A percentile compares a stretch with the other conserved stretches of the same genome.
Conservation (phyloP, 2,888 invertebrate species). For the Hypolimnas misippus region DNA sequence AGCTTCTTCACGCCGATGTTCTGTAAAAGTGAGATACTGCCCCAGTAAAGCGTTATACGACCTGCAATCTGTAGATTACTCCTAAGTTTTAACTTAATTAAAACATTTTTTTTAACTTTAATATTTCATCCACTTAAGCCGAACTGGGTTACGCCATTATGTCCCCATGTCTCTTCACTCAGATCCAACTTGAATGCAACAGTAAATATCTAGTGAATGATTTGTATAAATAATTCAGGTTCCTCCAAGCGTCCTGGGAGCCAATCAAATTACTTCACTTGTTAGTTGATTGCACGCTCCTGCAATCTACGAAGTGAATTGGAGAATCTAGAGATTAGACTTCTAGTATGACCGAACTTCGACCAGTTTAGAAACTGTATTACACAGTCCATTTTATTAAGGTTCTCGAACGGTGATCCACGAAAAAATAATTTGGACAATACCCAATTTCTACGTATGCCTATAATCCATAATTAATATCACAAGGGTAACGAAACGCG, state of each 20-base stretch:
- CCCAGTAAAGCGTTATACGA: too few relatives aligned
- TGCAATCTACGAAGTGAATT: slow-evolving; percentile 20
- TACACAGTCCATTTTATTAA: slow-evolving; percentile 9
- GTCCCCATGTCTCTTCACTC: slow-evolving; percentile 4
- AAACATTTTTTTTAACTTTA: too few relatives aligned
- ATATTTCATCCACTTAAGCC: background rate
- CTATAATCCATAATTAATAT: too few relatives aligned
- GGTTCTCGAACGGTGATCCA: background rate
- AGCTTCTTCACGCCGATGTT: too few relatives aligned
- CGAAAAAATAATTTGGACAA: background rate
- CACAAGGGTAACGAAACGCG: too few relatives aligned
- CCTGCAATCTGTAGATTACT: too few relatives aligned
- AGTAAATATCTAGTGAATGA: slow-evolving; percentile 49
- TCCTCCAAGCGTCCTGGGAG: slow-evolving; percentile 52
- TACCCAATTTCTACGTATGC: too few relatives aligned
- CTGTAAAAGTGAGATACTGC: too few relatives aligned
- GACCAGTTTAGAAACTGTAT: slow-evolving; percentile 12
- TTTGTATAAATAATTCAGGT: slow-evolving; percentile 64
- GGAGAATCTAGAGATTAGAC: slow-evolving; percentile 17
- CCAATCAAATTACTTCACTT: slow-evolving; percentile 71
- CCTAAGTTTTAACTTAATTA: too few relatives aligned
- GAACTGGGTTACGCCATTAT: background rate
- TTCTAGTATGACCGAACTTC: slow-evolving; percentile 13
- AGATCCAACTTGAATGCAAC: slow-evolving; percentile 32
- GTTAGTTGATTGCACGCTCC: slow-evolving; percentile 54